Evolutionary conservation across 2,888 invertebrate genomes (phyloP), one percentile per base, ranked within the genome.

Genomic region (Pristionchus mayeri): DNA sequence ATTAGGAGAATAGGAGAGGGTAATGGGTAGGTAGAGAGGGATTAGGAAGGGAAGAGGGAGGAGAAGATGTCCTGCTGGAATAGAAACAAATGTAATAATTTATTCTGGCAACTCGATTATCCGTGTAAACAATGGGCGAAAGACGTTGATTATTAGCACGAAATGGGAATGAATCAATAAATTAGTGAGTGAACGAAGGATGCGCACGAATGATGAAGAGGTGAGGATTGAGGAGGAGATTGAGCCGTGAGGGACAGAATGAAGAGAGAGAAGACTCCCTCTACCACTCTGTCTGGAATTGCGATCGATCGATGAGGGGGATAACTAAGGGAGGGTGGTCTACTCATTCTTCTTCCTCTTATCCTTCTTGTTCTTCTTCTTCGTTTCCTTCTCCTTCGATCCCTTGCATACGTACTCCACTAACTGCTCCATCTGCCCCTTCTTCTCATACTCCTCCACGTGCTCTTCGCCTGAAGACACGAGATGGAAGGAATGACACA

Each of bases 321-420:
- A 63, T 9, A 63, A 63, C 63, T 63, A 24, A n/a, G 30, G 16
- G 18, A 75, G 37, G 75, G 86, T 30, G 4, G 30, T 63, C 24
- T 24, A 63, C 27, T 63, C 63, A 63, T 63, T 63, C 63, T 63
- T 63, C 71, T 78, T 78, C 50, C 18, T 78, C 50, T 78, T 50
- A n/a, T 48, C 30, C 79, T 85, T 88, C 85, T 86, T 87, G n/a
- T 82, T 67, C 48, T 67, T 67, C 86, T 88, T 87, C 84, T 91
- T 90, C 86, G 89, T 89, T n/a, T n/a, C n/a, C n/a, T n/a, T n/a
- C 85, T 91, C 90, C 85, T 90, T 89, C 48, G 90, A 90, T 60
- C 90, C 91, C 13, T 91, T 91, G 85, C 92, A 92, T n/a, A 92
- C 92, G 85, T 91, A 92, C 83, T 91, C 91, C n/a, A 91, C 90